Conservation (phyloP, 2,113 vertebrate species). For the Hippocampus zosterae region DNA sequence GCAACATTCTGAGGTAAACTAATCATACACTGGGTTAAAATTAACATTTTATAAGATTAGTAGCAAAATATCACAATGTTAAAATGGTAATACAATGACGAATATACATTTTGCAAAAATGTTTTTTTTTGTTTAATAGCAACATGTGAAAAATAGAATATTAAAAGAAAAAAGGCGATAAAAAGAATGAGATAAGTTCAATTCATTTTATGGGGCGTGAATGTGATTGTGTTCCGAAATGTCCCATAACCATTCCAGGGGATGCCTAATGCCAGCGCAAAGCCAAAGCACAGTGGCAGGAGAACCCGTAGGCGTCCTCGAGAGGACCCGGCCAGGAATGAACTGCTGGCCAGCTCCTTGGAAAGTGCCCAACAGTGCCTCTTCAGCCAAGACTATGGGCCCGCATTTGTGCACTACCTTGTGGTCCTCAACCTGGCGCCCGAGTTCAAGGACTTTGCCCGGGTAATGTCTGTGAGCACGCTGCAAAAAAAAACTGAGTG, state of each 20-base stretch:
- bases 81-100: background rate
- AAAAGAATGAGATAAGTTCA: no score
- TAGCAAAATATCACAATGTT: background rate
- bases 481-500: background rate
- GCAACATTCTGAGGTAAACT: no score
- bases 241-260: slow-evolving; percentile 2
- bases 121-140: no score
- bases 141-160: no score
- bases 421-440: slow-evolving; percentile 89
- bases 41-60: background rate
- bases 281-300: slow-evolving; percentile 57
- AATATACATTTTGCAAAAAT: no score
- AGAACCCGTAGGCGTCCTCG: slow-evolving; percentile 54
- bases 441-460: slow-evolving; percentile 77
- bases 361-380: slow-evolving; percentile 90
- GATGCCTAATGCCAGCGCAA: slow-evolving; percentile 69
- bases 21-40: no score
- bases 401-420: slow-evolving; percentile 92
- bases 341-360: slow-evolving; percentile 84
- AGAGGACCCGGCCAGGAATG: slow-evolving; percentile 73
- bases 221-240: no score
- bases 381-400: slow-evolving; percentile 86
- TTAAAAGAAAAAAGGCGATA: no score
- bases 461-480: slow-evolving; percentile 43
- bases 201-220: no score